These are phyloP conservation scores for Bombus breviceps DNA, from an alignment of 1,140 invertebrate genomes.

Conservation along the genomic window DNA sequence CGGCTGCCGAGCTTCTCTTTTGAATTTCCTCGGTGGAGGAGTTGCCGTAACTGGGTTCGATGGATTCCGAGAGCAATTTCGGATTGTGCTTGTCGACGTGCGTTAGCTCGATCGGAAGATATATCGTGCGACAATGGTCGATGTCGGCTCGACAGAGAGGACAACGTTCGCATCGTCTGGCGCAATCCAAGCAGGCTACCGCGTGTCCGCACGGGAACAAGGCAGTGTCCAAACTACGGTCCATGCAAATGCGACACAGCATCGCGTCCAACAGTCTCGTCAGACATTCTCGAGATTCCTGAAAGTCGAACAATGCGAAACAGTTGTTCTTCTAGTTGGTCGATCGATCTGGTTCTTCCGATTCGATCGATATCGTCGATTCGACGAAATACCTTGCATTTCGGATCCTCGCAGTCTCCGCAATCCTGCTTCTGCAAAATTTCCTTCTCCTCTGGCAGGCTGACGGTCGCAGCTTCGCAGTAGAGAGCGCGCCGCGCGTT, in stretches of 20 bases:
- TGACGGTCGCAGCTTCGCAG: slow-evolving; percentile 78
- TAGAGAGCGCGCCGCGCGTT: slow-evolving; percentile 90
- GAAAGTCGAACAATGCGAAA: slow-evolving; percentile 65
- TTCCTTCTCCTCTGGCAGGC: slow-evolving; percentile 76
- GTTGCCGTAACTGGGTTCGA: slow-evolving; percentile 59
- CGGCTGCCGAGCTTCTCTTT: slow-evolving; percentile 63
- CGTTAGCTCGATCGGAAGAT: slow-evolving; percentile 85
- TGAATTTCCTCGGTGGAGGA: slow-evolving; percentile 60
- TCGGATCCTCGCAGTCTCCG: slow-evolving; percentile 78
- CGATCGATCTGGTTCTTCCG: too few relatives aligned
- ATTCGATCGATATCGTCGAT: not conserved
- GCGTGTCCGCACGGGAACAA: slow-evolving; percentile 93
- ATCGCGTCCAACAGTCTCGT: slow-evolving; percentile 87
- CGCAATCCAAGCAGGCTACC: slow-evolving; percentile 89
- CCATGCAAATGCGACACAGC: slow-evolving; percentile 93
- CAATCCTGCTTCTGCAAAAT: slow-evolving; percentile 76
- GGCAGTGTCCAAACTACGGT: slow-evolving; percentile 89
- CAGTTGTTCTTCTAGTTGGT: not conserved
- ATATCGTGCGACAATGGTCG: slow-evolving; percentile 88
- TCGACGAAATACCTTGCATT: slow-evolving; percentile 72
- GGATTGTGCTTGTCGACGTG: slow-evolving; percentile 78
- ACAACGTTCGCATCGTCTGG: slow-evolving; percentile 88
- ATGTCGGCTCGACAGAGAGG: slow-evolving; percentile 90
- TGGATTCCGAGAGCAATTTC: slow-evolving; percentile 68
- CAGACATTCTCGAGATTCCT: slow-evolving; percentile 84